A percentile compares a stretch with the other conserved stretches of the same genome.
Conservation (phyloP, 2,113 vertebrate genomes). For the Scomber japonicus region DNA sequence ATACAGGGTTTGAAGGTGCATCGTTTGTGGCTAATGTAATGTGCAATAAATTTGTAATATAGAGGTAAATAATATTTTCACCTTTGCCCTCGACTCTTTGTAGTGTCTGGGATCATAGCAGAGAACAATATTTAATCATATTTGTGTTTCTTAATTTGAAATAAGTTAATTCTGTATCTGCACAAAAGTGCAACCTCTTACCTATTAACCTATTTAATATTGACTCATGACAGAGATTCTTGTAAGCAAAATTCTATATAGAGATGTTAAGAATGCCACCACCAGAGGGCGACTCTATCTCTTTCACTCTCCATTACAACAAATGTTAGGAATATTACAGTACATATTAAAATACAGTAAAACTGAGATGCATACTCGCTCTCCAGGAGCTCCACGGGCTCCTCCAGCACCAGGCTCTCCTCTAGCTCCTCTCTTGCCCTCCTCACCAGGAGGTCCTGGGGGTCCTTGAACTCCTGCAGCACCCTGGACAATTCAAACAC, state of each 20-base stretch:
- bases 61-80: background rate
- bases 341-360: background rate
- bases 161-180: too few species aligned
- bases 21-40: background rate
- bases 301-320: background rate
- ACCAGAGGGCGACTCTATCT: background rate
- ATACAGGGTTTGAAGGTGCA: background rate
- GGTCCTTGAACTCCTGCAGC: slow-evolving; percentile 90
- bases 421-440: slow-evolving; percentile 97
- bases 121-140: background rate
- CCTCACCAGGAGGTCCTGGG: slow-evolving; percentile 93
- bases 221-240: too few species aligned
- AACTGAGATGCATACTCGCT: slow-evolving; percentile 88
- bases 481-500: slow-evolving; percentile 83
- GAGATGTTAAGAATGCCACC: background rate
- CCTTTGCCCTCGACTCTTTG: background rate
- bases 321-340: background rate
- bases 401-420: slow-evolving; percentile 93
- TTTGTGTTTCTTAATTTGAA: background rate
- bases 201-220: too few species aligned
- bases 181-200: background rate
- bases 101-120: background rate
- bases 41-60: background rate
- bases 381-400: slow-evolving; percentile 90
- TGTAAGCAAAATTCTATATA: too few species aligned